Base-by-base conservation (phyloP, 2,113 vertebrate species). In the Gila orcuttii region DNA sequence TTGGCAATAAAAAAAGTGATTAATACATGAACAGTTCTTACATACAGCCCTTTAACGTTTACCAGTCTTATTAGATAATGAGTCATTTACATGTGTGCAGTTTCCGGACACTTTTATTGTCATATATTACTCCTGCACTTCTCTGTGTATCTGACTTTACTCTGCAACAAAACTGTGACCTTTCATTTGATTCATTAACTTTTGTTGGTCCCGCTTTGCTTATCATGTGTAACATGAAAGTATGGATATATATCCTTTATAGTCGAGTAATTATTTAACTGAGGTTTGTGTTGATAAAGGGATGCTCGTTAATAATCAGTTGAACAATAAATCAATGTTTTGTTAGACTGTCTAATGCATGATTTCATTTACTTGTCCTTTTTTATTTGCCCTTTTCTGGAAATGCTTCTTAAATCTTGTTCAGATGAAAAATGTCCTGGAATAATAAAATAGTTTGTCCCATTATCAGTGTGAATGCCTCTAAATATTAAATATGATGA, bases 361-460 rank as follows among this genome's bases (percentile, higher is more conserved):
- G 79, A 80, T 36, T 64, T 45, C 3, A 2, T 52, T 23, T 28
- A 2, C 15, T 31, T 68, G 3, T 6, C 42, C 1, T 21, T 8
- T 21, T 7, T 45, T 25, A 21, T 42, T 6, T 50, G 47, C 25
- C 45, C 47, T 52, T 33, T 69, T 68, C 42, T 55, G 45, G 45
- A 55, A 33, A 75, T 28, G n/a, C 76, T 31, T 45, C 71, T 47
- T 3, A 36, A 1, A 31, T 23, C 9, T 52, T 23, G 21, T 13
- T 50, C 17, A 10, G 33, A 4, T 36, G 33, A 39, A 83, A 28
- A 25, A 73, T 83, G 33, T 42, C 12, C 50, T 83, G 11, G 3
- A 83, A 73, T 57, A 83, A 83, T 73, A 83, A 83, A 83, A 39
- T 39, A 5, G 31, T 11, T 59, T 73, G 64, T 59, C 81, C 81